These are phyloP conservation scores for Heterocephalus glaber DNA, from an alignment of 2,113 vertebrate species.

Conservation along the genomic window DNA sequence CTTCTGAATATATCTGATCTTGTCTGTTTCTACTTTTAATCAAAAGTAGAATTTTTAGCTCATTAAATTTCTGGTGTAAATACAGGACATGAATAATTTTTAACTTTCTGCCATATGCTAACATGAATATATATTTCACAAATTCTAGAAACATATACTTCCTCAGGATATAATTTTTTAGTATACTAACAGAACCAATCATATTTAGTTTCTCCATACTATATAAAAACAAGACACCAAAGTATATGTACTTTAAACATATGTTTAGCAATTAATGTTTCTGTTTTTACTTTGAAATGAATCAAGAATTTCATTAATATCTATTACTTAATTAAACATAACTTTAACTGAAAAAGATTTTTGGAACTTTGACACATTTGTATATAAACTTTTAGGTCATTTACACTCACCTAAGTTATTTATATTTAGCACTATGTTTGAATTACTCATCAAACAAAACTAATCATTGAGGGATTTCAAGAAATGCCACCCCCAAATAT, in stretches of 20 bases:
- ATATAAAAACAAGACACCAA: not conserved
- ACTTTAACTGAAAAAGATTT: not conserved
- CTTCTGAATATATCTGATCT: too few relatives aligned
- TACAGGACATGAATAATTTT: not conserved
- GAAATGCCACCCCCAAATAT: not conserved
- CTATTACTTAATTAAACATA: not conserved
- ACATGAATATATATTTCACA: constrained; percentile 15
- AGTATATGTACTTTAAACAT: not conserved
- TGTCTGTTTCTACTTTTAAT: not conserved
- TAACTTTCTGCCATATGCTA: not conserved
- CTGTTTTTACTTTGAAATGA: not conserved
- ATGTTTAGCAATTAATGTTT: not conserved
- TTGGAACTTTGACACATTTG: not conserved
- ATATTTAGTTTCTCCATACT: not conserved
- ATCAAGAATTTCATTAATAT: not conserved
- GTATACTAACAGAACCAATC: constrained; percentile 14
- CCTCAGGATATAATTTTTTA: not conserved
- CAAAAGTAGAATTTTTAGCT: not conserved
- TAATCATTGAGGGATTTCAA: not conserved
- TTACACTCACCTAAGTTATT: not conserved
- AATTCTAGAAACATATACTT: constrained; percentile 16
- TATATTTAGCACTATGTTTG: not conserved
- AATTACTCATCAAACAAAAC: not conserved
- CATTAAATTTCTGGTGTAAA: not conserved
- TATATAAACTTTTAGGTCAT: not conserved